Base-by-base conservation (phyloP, 1,140 invertebrate species). In the Rhizoglyphus robini region DNA sequence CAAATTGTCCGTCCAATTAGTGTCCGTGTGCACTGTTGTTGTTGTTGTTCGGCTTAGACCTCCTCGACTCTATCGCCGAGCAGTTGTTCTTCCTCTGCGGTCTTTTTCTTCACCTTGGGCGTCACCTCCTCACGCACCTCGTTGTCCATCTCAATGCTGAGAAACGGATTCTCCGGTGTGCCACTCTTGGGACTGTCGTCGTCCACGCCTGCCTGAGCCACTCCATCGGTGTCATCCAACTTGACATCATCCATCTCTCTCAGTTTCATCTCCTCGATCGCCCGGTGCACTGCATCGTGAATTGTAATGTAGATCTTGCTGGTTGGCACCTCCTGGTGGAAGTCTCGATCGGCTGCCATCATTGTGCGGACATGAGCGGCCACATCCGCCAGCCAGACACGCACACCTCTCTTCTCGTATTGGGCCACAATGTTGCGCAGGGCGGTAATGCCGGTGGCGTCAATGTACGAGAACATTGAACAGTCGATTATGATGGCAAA, bases 391-490 rank as follows among this genome's bases (percentile, higher is more conserved):
- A 68, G 32, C 23, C 51, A 63, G 23, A 36, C 31, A 27, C 48
- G 31, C 11, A 68, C 47, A n/a, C 65, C 65, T 15, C 58, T 46
- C 15, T 23, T 18, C 54, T 63, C 49, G 25, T 54, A 63, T 13
- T 67, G 57, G 36, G 68, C 15, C 2, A 63, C 54, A 13, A 36
- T 41, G 23, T 20, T 63, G 27, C 38, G 57, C 18, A 68, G 23
- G 13, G 32, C 36, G 8, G 30, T 15, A 32, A 68, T 34, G 25
- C 67, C 67, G n/a, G 66, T 34, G 15, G 46, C 31, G 20, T 68
- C 67, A 27, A 68, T 63, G 41, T 68, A 68, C 4, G 58, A 63
- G 41, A 68, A 41, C 65, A 68, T 68, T 29, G 67, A 68, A 48
- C 65, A 68, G 46, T 68, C 67, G 31, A 68, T 62, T 27, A 68